Evolutionary conservation across 2,797 vertebrate genomes (phyloP).

Genomic region (Caiman crocodilus): DNA sequence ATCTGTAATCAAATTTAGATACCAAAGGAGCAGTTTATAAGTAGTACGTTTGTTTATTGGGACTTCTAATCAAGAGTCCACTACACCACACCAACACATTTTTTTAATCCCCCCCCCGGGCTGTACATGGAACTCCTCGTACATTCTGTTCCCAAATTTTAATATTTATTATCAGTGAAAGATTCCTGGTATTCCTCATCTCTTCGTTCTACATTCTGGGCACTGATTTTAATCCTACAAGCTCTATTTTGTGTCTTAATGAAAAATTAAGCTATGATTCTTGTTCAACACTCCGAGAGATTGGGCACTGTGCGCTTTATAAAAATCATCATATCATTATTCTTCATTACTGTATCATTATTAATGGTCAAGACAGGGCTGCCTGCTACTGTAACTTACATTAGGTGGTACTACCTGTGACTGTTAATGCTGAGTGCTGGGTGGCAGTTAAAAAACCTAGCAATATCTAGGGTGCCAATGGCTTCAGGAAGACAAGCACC

Average conservation of each 20-base stretch:
- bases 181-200: not conserved
- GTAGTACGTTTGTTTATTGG: not conserved
- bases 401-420: too few relatives aligned
- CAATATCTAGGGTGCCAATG: too few relatives aligned
- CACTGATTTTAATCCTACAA: not conserved
- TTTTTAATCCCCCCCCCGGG: not conserved
- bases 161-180: not conserved
- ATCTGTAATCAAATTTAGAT: not conserved
- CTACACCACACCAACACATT: not conserved
- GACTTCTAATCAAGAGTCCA: not conserved
- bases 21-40: not conserved
- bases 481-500: too few relatives aligned
- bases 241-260: not conserved
- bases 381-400: too few relatives aligned
- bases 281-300: too few relatives aligned
- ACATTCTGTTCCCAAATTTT: not conserved
- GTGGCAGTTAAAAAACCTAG: too few relatives aligned
- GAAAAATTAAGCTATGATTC: too few relatives aligned
- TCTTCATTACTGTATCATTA: not conserved
- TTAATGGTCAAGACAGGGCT: too few relatives aligned
- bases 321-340: not conserved
- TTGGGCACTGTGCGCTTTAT: too few relatives aligned
- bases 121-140: not conserved
- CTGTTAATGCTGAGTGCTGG: too few relatives aligned
- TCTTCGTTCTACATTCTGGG: not conserved